Evolutionary conservation across 2,113 vertebrate species (phyloP).

Genomic region (Hydropotes inermis): DNA sequence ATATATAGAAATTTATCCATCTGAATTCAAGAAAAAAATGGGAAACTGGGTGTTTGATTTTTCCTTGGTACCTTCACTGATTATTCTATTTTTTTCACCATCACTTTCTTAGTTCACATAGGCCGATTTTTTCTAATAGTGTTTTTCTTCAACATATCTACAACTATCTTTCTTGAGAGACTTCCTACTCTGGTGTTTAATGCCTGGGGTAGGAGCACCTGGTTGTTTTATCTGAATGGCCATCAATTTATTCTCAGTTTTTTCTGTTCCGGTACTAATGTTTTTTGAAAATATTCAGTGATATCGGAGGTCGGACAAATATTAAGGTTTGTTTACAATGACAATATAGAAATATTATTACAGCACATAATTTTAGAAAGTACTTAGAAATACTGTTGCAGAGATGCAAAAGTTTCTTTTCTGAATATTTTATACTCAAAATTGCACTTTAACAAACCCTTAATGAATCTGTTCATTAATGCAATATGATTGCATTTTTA

Average conservation of each 20-base stretch:
- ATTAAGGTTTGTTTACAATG: neutral
- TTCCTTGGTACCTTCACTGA: neutral
- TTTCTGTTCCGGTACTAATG: neutral
- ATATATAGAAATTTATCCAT: neutral
- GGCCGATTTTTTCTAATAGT: neutral
- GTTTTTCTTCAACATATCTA: neutral
- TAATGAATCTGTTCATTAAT: neutral
- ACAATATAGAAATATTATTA: neutral
- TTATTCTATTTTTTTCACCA: neutral
- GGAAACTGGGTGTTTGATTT: neutral
- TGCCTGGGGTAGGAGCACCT: neutral
- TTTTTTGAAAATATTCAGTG: neutral
- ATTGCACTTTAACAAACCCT: neutral
- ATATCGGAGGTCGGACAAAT: neutral
- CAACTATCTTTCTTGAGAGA: neutral
- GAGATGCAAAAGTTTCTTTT: neutral
- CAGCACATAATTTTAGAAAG: neutral
- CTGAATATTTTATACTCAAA: neutral
- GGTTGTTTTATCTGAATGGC: neutral
- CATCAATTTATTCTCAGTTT: neutral
- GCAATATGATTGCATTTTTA: neutral
- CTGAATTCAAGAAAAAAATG: neutral
- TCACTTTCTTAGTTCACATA: neutral
- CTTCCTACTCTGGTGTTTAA: neutral
- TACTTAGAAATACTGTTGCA: neutral